Evolutionary conservation across 2,797 vertebrate genomes (phyloP), one percentile per base, ranked within the genome.

Genomic region (Thamnophis elegans): DNA sequence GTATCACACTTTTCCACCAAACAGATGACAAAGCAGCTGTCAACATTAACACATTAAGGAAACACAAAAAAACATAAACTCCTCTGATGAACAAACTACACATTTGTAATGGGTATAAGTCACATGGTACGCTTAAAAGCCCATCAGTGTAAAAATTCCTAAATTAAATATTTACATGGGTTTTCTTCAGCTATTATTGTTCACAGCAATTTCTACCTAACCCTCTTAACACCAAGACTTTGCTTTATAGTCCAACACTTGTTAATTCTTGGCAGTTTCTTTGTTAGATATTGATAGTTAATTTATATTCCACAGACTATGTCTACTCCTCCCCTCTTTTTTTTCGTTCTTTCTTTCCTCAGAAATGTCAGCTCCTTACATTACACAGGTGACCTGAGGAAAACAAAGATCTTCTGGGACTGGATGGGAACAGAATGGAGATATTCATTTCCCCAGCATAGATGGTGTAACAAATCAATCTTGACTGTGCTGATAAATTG

Each of bases 351-450:
- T 88, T 93, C 96, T 96, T 95, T 96, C 95, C 94, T 95, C 93
- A 90, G 89, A 92, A 96, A 95, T 59, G 93, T 95, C 97, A 96
- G 95, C 92, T 94, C 93, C 94, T 94, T 96, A 93, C 94, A 95
- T 96, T 97, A 94, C 95, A 96, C 65, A 93, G 93, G 93, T 95
- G 93, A 96, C 95, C 92, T 92, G 95, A 95, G 93, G 95, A 95
- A 96, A 96, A 96, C 93, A 96, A 96, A 96, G 94, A 95, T 95
- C 95, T 95, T 94, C 91, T 94, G 89, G 91, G 95, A 93, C 85
- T 94, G 95, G 94, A 93, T 93, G 87, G 92, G 92, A 94, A 89
- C 2, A 0, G 4, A 0, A 94, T 94, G 94, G 95, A 95, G 96
- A 96, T 95, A 95, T 96, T 95, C 86, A 58, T 94, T 95, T 58